Conservation (phyloP, 2,888 invertebrate species). For the Drosophila fulvimacula region DNA sequence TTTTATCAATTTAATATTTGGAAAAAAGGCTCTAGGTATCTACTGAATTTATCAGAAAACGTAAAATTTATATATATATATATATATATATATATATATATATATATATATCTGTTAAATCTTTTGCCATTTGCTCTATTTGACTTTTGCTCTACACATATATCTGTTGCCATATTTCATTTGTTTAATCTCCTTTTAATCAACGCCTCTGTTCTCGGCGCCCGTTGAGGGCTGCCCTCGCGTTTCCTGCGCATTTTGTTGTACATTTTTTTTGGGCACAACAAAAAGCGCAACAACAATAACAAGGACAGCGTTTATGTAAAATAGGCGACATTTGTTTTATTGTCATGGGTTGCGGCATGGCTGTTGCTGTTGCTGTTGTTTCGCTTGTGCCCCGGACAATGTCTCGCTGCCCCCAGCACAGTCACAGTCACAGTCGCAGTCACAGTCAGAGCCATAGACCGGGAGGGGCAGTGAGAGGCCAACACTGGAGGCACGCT, state of each 20-base stretch:
- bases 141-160: not conserved
- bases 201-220: slow-evolving; percentile 42
- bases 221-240: not conserved
- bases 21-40: too few species aligned
- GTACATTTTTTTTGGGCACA: slow-evolving; percentile 34
- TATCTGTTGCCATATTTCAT: slow-evolving; percentile 15
- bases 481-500: slow-evolving; percentile 66
- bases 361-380: slow-evolving; percentile 23
- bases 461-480: slow-evolving; percentile 13
- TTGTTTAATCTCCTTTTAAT: slow-evolving; percentile 45
- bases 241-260: slow-evolving; percentile 6
- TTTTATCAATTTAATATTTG: too few species aligned
- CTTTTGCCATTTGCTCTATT: not conserved
- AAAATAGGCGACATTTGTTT: slow-evolving; percentile 77
- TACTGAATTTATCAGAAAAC: too few species aligned
- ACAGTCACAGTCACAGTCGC: slow-evolving; percentile 38
- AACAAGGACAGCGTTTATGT: slow-evolving; percentile 71
- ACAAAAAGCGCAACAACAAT: slow-evolving; percentile 41
- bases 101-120: not conserved
- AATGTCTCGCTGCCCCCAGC: slow-evolving; percentile 20
- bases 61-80: not conserved
- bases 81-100: not conserved
- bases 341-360: slow-evolving; percentile 66
- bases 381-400: slow-evolving; percentile 24
- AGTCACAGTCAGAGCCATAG: slow-evolving; percentile 20